Percentiles rank a stretch among this genome's conserved stretches.
These are phyloP conservation scores for Oikopleura dioica DNA, from an alignment of 23 tunicate species.

Conservation along the genomic window DNA sequence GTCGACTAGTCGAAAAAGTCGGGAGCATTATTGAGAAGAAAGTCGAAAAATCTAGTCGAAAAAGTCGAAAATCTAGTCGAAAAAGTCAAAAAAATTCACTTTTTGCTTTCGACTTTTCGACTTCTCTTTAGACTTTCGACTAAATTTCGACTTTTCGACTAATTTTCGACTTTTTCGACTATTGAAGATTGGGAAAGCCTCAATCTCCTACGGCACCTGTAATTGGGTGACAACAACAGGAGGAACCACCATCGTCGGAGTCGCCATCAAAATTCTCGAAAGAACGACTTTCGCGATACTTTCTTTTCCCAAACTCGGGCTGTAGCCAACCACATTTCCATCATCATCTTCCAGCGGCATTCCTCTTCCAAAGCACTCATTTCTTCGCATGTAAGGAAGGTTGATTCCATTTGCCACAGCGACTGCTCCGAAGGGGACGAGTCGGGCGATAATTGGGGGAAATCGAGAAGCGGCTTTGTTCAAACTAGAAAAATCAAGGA, in stretches of 20 bases:
- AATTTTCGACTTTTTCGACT: no score
- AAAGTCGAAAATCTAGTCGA: no score
- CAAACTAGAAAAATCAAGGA: not conserved
- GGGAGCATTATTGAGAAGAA: no score
- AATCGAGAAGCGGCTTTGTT: not conserved
- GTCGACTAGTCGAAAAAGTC: no score
- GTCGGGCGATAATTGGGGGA: not conserved
- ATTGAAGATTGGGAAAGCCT: no score
- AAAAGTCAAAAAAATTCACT: no score
- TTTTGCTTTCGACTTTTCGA: no score
- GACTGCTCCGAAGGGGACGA: conserved; percentile 4
- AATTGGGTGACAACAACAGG: not conserved
- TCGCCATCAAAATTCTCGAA: not conserved
- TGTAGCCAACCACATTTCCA: not conserved
- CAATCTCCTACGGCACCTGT: no score
- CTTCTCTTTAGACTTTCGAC: no score
- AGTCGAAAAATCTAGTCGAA: no score
- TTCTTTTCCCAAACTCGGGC: not conserved
- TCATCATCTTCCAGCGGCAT: conserved; percentile 3
- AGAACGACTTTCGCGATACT: not conserved
- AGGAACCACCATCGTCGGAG: not conserved
- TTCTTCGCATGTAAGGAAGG: not conserved
- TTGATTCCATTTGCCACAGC: not conserved
- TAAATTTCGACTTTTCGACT: no score
- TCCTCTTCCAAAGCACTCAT: not conserved